Percentiles rank a stretch among this genome's conserved stretches.
These are phyloP conservation scores for Harpagifer antarcticus DNA, from an alignment of 2,797 vertebrate genomes.

Conservation along the genomic window DNA sequence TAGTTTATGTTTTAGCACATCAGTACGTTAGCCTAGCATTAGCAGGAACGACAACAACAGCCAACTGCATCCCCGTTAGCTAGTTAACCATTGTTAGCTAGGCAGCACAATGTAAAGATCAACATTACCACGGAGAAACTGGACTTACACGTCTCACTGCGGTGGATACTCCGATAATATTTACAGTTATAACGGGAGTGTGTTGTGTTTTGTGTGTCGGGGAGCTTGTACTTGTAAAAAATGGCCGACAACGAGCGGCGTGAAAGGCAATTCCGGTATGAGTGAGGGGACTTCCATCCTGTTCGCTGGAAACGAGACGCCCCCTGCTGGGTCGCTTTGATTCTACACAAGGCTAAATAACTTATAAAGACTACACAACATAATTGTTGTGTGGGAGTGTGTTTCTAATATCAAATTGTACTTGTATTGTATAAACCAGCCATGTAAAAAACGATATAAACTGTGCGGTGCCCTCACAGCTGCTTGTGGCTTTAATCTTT, in stretches of 20 bases:
- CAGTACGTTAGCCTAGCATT: conserved; percentile 61
- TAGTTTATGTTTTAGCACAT: conserved; percentile 23
- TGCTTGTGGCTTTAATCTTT: too few species aligned
- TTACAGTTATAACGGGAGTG: conserved; percentile 17
- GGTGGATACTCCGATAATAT: conserved; percentile 34
- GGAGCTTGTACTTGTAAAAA: conserved; percentile 65
- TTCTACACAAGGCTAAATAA: not conserved
- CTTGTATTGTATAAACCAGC: too few species aligned
- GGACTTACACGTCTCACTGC: conserved; percentile 74
- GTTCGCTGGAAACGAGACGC: not conserved
- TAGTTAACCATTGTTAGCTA: not conserved
- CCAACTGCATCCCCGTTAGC: not conserved
- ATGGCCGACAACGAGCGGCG: conserved; percentile 70
- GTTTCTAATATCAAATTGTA: too few species aligned
- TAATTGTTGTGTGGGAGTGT: too few species aligned
- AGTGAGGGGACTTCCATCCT: conserved; percentile 27
- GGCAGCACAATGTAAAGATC: not conserved
- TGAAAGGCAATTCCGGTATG: conserved; percentile 71
- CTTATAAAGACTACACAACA: rapidly evolving
- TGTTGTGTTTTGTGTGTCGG: conserved; percentile 66
- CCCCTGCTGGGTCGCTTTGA: conserved; percentile 27
- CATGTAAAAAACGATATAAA: too few species aligned
- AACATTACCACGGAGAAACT: not conserved
- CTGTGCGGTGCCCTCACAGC: too few species aligned
- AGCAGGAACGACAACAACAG: conserved; percentile 66